These are phyloP conservation scores for Andrena hattorfiana DNA, from an alignment of 2,888 invertebrate species.

Conservation along the genomic window DNA sequence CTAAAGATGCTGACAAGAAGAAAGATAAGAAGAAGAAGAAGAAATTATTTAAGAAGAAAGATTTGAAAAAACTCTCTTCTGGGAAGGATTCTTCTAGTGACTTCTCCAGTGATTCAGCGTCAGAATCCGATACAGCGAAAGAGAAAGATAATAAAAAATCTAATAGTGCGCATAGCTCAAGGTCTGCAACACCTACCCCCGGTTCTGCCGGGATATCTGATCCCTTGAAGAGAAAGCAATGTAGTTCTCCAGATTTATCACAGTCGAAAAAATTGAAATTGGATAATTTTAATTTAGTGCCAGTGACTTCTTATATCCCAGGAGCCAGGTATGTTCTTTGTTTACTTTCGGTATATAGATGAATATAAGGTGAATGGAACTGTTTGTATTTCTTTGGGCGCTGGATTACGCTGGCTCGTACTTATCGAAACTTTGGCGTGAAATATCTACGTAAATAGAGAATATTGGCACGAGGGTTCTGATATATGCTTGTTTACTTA, in stretches of 20 bases:
- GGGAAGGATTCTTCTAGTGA: conserved; percentile 83
- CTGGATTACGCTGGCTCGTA: no score
- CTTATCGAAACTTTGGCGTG: no score
- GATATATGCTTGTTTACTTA: no score
- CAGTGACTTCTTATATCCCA: conserved; percentile 85
- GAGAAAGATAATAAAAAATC: conserved; percentile 85
- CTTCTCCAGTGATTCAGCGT: conserved; percentile 81
- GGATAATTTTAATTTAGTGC: conserved; percentile 84
- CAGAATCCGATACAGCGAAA: conserved; percentile 78
- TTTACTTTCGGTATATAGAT: neutral
- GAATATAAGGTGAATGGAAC: neutral
- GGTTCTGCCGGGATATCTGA: conserved; percentile 83
- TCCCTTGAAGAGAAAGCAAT: conserved; percentile 78
- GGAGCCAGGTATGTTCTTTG: conserved; percentile 84
- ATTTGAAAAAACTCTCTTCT: conserved; percentile 74
- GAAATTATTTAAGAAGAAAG: conserved; percentile 81
- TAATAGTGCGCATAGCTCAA: conserved; percentile 86
- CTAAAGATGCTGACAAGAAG: conserved; percentile 84
- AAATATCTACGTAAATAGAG: no score
- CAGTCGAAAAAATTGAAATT: conserved; percentile 87
- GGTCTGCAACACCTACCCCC: conserved; percentile 85
- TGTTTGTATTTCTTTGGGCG: no score
- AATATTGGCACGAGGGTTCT: no score
- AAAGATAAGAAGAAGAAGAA: conserved; percentile 84
- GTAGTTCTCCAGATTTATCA: conserved; percentile 85